Conservation (phyloP, 2,797 vertebrate genomes). For the Argya squamiceps region DNA sequence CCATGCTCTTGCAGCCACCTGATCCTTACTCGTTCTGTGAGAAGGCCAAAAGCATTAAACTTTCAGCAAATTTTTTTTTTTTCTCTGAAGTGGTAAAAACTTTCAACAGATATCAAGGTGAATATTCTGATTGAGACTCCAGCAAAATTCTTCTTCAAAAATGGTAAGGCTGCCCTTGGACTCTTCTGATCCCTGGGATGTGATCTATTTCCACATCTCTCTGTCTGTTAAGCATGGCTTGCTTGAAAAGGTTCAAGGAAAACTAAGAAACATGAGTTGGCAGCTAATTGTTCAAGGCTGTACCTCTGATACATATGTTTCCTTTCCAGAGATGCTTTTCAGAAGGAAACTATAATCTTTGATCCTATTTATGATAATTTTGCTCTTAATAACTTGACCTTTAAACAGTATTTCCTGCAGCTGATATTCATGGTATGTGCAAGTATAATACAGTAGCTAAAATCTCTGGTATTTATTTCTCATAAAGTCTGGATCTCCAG, state of each 20-base stretch:
- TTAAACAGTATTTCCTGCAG: not conserved
- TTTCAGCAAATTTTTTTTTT: not conserved
- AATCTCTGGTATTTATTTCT: not conserved
- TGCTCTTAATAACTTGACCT: constrained; percentile 37
- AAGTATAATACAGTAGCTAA: not conserved
- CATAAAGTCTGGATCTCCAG: not conserved
- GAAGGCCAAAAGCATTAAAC: not conserved
- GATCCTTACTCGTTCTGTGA: not conserved
- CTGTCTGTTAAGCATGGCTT: not conserved
- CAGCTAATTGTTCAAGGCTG: not conserved
- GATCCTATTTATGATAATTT: constrained; percentile 33
- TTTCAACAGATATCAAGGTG: not conserved
- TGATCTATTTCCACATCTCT: not conserved
- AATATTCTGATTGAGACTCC: not conserved
- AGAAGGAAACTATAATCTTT: not conserved
- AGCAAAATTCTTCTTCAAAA: not conserved
- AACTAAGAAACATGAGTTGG: not conserved
- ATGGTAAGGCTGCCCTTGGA: not conserved
- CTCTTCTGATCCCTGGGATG: not conserved
- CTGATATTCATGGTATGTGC: not conserved
- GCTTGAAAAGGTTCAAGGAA: not conserved
- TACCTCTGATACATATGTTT: not conserved
- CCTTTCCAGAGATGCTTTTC: not conserved
- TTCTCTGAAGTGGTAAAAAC: not conserved
- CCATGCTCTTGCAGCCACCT: not conserved